Evolutionary conservation across 2,113 vertebrate genomes (phyloP).

Genomic region (Meriones unguiculatus): DNA sequence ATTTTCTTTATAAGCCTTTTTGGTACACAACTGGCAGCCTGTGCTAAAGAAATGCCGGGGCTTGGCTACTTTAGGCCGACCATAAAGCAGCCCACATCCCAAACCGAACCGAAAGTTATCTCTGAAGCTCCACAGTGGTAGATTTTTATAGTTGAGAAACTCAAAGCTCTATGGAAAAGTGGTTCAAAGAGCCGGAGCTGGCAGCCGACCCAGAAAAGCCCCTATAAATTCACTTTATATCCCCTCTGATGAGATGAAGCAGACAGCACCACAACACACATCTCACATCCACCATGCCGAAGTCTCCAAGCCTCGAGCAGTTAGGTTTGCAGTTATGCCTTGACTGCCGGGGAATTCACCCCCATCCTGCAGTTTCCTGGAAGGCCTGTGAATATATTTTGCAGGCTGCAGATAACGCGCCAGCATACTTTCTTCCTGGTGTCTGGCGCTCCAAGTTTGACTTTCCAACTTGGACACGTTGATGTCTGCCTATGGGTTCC

Average conservation of each 20-base stretch:
- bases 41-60: not conserved
- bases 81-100: too few relatives aligned
- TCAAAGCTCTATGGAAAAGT: not conserved
- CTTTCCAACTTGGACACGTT: not conserved
- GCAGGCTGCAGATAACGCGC: conserved; percentile 35
- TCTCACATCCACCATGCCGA: not conserved
- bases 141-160: conserved; percentile 20
- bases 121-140: not conserved
- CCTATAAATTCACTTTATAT: conserved; percentile 34
- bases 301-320: not conserved
- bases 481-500: conserved; percentile 39
- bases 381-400: conserved; percentile 26
- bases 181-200: conserved; percentile 8
- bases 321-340: not conserved
- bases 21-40: not conserved
- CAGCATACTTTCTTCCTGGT: conserved; percentile 34
- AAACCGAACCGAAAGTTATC: not conserved
- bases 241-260: conserved; percentile 18
- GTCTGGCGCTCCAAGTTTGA: conserved; percentile 34
- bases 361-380: not conserved
- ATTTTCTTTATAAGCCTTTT: conserved; percentile 21
- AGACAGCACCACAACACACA: not conserved
- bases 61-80: not conserved
- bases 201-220: conserved; percentile 55
- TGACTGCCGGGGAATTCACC: not conserved